Evolutionary conservation across 2,113 vertebrate species (phyloP), one percentile per base, ranked within the genome.

Genomic region (Grammomys dolichurus): DNA sequence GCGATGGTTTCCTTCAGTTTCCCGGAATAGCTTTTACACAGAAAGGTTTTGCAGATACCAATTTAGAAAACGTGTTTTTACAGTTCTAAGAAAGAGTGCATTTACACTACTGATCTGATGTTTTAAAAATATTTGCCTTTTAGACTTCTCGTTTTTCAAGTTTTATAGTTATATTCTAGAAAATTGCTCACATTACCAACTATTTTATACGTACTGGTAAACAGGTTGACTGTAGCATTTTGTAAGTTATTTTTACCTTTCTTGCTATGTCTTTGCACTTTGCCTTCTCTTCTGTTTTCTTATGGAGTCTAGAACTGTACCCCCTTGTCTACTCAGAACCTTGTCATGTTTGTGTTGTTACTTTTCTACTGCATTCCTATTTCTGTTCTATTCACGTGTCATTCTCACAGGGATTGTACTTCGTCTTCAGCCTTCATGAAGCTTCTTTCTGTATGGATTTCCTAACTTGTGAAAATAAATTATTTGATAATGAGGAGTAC

Each of bases 381-480:
- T 67, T 81, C 81, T 95, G 26, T 81, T 63, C 73, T 75, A 81
- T 63, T 17, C 56, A 5, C 54, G 60, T n/a, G 72, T 85, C 11
- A 17, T 70, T 70, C n/a, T 95, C 60, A 28, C 56, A 60, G 36
- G 24, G 12, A 51, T 89, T 65, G 40, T 85, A 46, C 54, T 58
- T 60, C 85, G 51, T 48, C 43, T 90, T 93, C 31, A 70, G 20
- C 60, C 76, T 87, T 63, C 58, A 77, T 65, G 31, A 73, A 20
- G 63, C 16, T 94, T 70, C 80, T 85, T 85, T 92, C 19, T 88
- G 76, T 91, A 43, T 60, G 33, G 16, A 33, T 84, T 89, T 72
- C 75, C 51, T 94, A 94, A 69, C 85, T 95, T 92, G 63, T 80
- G 89, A 67, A 81, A 69, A 60, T 69, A 70, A 10, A 80, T 89